phyloP scores from a whole-genome alignment of 2,113 vertebrate genomes.

The Uria aalge region DNA sequence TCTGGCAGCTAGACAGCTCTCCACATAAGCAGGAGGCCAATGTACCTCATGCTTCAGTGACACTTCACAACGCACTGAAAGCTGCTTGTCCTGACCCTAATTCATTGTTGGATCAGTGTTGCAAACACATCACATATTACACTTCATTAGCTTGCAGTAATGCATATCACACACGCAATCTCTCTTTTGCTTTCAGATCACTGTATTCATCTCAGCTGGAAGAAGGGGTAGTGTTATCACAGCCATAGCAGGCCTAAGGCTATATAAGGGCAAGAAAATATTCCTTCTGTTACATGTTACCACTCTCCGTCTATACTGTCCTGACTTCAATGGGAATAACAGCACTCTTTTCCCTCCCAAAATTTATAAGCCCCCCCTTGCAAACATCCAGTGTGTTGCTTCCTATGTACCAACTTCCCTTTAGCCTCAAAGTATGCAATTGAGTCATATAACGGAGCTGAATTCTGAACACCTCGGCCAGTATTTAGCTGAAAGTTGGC shows the following conservation, averaged over 20 bases:
- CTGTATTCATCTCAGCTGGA: background rate
- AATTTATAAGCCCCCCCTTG: background rate
- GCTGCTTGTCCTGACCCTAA: background rate
- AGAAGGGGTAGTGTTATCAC: fast-evolving
- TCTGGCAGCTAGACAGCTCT: background rate
- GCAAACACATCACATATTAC: background rate
- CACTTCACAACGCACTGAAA: background rate
- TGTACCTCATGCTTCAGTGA: background rate
- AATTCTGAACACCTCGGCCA: background rate
- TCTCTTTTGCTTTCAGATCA: background rate
- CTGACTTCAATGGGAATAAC: background rate
- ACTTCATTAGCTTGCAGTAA: background rate
- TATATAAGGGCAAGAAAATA: background rate
- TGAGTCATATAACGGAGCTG: fast-evolving
- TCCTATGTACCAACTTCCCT: background rate
- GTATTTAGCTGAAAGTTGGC: background rate
- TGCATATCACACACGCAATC: background rate
- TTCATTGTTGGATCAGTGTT: background rate
- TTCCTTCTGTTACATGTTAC: background rate
- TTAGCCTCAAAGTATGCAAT: fast-evolving
- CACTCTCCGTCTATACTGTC: background rate
- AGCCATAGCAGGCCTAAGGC: background rate
- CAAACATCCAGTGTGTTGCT: background rate
- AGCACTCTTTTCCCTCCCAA: background rate
- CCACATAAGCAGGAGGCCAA: background rate